phyloP scores from a whole-genome alignment of 2,888 invertebrate genomes.

The Platycheirus albimanus region DNA sequence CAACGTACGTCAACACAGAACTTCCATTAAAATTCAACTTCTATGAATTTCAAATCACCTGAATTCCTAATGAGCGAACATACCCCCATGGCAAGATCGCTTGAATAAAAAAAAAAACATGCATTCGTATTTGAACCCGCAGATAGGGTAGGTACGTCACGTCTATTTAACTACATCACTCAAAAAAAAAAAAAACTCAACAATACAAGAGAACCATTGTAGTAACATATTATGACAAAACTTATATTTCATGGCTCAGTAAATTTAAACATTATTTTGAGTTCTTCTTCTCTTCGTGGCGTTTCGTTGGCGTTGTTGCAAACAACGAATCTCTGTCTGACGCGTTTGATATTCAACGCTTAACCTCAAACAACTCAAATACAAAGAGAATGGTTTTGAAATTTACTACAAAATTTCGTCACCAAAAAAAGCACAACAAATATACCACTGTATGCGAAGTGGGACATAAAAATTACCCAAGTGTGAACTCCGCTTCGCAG shows the following conservation, averaged over 20 bases:
- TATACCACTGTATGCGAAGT: neutral
- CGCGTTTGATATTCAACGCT: neutral
- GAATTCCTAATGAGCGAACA: conserved; percentile 11
- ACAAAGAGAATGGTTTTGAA: conserved; percentile 33
- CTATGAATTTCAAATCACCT: conserved; percentile 32
- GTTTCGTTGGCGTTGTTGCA: neutral
- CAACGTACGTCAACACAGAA: neutral
- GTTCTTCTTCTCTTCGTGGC: neutral
- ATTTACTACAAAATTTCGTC: conserved; percentile 48
- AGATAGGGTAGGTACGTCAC: neutral
- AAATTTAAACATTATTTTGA: conserved; percentile 12
- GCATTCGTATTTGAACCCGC: too few relatives aligned
- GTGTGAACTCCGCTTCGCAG: conserved; percentile 49
- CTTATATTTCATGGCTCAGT: conserved; percentile 46
- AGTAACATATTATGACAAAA: conserved; percentile 13
- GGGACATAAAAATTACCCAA: conserved; percentile 51
- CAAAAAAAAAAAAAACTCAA: conserved; percentile 1
- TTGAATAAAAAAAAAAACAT: conserved; percentile 13
- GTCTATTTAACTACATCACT: neutral
- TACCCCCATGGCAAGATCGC: conserved; percentile 18
- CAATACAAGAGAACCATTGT: conserved; percentile 18
- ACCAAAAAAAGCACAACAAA: conserved; percentile 21
- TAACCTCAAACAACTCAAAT: neutral
- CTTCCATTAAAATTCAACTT: too few relatives aligned
- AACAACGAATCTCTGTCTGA: conserved; percentile 33